Evolutionary conservation across 2,113 vertebrate genomes (phyloP), one percentile per base, ranked within the genome.

Genomic region (Scomber japonicus): DNA sequence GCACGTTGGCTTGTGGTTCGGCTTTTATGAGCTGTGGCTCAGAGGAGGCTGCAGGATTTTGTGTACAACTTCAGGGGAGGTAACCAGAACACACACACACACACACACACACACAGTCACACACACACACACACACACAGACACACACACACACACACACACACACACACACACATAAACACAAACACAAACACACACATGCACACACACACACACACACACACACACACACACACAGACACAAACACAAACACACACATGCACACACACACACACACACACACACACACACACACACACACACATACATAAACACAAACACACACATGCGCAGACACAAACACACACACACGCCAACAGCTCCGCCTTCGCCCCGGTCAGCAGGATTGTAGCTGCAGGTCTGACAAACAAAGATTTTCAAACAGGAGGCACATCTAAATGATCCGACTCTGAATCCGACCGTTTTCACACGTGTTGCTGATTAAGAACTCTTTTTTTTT

Each of bases 11-110:
- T 94, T 95, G 96, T 95, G 95, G 95, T 95, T 96, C 94, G 4
- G 27, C 51, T 95, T 97, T 97, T 97, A 97, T 81, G 95, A 96
- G 95, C 95, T 96, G 95, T 90, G 94, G 94, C 93, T 94, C 93
- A 62, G 94, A 94, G 55, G 35, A 40, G 35, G 35, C 35, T 40
- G 94, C 94, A 95, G 95, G 94, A 95, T 95, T 96, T 94, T 96
- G 94, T 97, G 96, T 96, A 96, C 95, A 96, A 96, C 96, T 96
- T 69, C 96, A 95, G 95, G 93, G 93, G 94, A 95, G 95, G 93
- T 91, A 92, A 14, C 77, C 27, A 16, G 19, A 10, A 19, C 55
- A 30, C 69, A 72, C 70, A 60, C 15, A 27, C 9, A 45, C 31
- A 21, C 35, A 19, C 6, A 8, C 59, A 54, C 57, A 44, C 59